These are phyloP conservation scores for Chiropotes sagulatus DNA, from an alignment of 2,797 vertebrate species.

Conservation along the genomic window DNA sequence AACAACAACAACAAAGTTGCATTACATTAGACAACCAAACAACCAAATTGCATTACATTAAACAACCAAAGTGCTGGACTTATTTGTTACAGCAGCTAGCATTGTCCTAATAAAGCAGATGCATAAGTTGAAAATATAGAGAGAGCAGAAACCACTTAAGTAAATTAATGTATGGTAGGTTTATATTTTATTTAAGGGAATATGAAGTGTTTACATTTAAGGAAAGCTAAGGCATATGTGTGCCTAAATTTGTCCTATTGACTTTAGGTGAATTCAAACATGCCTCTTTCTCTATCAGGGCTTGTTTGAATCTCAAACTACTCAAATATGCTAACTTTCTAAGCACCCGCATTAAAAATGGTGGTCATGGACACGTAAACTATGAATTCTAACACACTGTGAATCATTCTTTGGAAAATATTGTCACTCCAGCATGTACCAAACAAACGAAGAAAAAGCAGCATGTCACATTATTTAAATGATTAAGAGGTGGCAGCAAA, in stretches of 20 bases:
- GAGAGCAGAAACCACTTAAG: not conserved
- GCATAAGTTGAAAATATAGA: not conserved
- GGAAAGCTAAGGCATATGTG: not conserved
- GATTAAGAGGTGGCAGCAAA: constrained; percentile 41
- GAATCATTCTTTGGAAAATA: constrained; percentile 21
- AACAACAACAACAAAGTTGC: not conserved
- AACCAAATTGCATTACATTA: not conserved
- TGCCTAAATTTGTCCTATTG: not conserved
- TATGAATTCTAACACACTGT: not conserved
- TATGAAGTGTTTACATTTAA: not conserved
- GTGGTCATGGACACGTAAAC: not conserved
- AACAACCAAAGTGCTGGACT: not conserved
- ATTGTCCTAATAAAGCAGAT: not conserved
- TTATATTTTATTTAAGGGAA: not conserved
- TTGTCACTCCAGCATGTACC: not conserved
- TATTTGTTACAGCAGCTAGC: not conserved
- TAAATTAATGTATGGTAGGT: not conserved
- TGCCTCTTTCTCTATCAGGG: not conserved
- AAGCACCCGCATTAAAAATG: not conserved
- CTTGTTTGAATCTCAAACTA: too few species aligned
- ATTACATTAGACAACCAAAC: not conserved
- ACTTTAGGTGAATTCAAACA: not conserved
- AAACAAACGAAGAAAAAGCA: not conserved
- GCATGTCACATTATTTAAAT: not conserved
- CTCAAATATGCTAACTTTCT: not conserved